Evolutionary conservation across 2,797 vertebrate species (phyloP), one percentile per base, ranked within the genome.

Genomic region (Melanotaenia parkinsoni): DNA sequence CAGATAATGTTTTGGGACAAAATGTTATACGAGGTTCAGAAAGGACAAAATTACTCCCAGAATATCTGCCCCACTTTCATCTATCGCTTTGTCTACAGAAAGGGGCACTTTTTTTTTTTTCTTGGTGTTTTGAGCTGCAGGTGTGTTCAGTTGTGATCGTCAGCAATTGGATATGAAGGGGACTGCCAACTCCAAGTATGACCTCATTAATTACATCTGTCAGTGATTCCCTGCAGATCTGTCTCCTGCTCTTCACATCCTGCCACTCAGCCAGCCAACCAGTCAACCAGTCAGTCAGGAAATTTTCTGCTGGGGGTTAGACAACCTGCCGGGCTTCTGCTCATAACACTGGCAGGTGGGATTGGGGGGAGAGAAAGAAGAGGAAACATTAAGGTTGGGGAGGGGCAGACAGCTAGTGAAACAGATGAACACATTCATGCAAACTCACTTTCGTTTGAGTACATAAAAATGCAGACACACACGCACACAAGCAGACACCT

Each of bases 181-280:
- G 91, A 89, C 89, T 88, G 88, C 85, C 93, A 89, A 81, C 90
- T 92, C 91, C 85, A 88, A 93, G 89, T 90, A 92, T 91, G 87
- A 92, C 90, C 90, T 91, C 92, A 93, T 94, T 94, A 94, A 95
- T 95, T 94, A 94, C 90, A 93, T 91, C 92, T 89, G 92, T 93
- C 93, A 93, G 89, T 90, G 86, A 92, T 89, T 92, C 91, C 89
- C 92, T 84, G 83, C 89, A 86, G 91, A 92, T 89, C 86, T 90
- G 90, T 92, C 91, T 92, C 86, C 77, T 90, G 88, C 87, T 88
- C 91, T 88, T 91, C 89, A 85, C 90, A 90, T 89, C 84, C 91
- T 92, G 92, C 89, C 92, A 93, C 88, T 91, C 92, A 92, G 90
- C 87, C 86, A 88, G 88, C 85, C 87, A 84, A 84, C 86, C 86